These are phyloP conservation scores for Ennomos erosarius DNA, from an alignment of 2,888 invertebrate genomes.

Conservation along the genomic window DNA sequence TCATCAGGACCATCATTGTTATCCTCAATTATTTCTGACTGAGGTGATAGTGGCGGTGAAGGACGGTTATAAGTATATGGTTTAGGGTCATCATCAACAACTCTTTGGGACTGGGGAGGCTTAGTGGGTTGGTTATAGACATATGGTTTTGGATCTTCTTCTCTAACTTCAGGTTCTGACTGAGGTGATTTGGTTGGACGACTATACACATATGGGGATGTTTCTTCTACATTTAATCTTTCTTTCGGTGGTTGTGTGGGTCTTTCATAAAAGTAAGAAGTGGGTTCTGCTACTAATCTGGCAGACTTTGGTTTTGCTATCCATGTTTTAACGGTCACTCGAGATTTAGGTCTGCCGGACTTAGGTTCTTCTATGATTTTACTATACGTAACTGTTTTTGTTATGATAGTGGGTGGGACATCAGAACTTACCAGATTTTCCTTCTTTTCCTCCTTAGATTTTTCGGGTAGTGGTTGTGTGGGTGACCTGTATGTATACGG, in stretches of 20 bases:
- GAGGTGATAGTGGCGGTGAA: conserved; percentile 33
- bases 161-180: conserved; percentile 43
- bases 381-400: conserved; percentile 72
- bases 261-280: conserved; percentile 61
- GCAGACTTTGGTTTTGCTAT: conserved; percentile 73
- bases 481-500: conserved; percentile 57
- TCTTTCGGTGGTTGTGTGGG: conserved; percentile 55
- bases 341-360: conserved; percentile 66
- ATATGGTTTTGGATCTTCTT: conserved; percentile 49
- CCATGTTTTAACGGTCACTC: conserved; percentile 78
- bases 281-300: conserved; percentile 59
- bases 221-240: conserved; percentile 49
- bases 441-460: conserved; percentile 60
- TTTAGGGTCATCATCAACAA: conserved; percentile 38
- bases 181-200: conserved; percentile 51
- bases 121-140: conserved; percentile 48
- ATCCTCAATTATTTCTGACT: conserved; percentile 30
- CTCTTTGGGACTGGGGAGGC: conserved; percentile 31
- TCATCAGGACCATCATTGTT: conserved; percentile 30
- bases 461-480: conserved; percentile 50
- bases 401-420: conserved; percentile 64
- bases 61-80: conserved; percentile 50
- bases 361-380: conserved; percentile 66
- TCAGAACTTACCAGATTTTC: conserved; percentile 75
- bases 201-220: conserved; percentile 60